Evolutionary conservation across 2,888 invertebrate genomes (phyloP).

Genomic region (Oligia strigilis): DNA sequence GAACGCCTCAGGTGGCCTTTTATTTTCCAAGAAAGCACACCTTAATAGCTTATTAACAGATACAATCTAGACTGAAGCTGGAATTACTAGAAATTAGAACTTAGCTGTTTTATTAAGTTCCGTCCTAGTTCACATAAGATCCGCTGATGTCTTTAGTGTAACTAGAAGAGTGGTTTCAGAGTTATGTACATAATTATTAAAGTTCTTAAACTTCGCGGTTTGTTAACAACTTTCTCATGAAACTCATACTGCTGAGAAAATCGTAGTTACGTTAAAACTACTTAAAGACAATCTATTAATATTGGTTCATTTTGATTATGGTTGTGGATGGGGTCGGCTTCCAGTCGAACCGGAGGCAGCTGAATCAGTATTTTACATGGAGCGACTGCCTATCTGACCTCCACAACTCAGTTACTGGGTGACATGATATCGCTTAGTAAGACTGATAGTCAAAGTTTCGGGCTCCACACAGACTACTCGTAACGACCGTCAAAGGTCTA

Average conservation of each 20-base stretch:
- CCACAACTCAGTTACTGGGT: too few relatives aligned
- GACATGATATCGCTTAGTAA: not conserved
- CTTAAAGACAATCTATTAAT: not conserved
- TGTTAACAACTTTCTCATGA: constrained; percentile 13
- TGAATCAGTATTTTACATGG: not conserved
- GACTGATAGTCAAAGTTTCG: not conserved
- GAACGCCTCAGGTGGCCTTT: constrained; percentile 21
- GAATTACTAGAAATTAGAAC: constrained; percentile 29
- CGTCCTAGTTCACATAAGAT: not conserved
- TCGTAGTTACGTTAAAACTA: not conserved
- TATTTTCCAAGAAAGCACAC: constrained; percentile 18
- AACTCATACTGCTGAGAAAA: constrained; percentile 7
- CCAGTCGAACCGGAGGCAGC: not conserved
- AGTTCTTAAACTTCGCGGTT: constrained; percentile 17
- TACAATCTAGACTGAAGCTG: constrained; percentile 39
- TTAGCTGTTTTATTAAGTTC: constrained; percentile 28
- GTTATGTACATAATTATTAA: not conserved
- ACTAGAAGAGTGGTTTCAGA: constrained; percentile 5
- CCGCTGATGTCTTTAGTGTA: constrained; percentile 5
- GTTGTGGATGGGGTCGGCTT: not conserved
- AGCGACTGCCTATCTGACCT: too few relatives aligned
- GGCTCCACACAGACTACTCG: not conserved
- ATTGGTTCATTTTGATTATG: not conserved
- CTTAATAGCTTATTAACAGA: constrained; percentile 47
- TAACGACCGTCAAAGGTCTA: not conserved